Conservation (phyloP, 1,140 invertebrate species). For the Heliothis virescens region DNA sequence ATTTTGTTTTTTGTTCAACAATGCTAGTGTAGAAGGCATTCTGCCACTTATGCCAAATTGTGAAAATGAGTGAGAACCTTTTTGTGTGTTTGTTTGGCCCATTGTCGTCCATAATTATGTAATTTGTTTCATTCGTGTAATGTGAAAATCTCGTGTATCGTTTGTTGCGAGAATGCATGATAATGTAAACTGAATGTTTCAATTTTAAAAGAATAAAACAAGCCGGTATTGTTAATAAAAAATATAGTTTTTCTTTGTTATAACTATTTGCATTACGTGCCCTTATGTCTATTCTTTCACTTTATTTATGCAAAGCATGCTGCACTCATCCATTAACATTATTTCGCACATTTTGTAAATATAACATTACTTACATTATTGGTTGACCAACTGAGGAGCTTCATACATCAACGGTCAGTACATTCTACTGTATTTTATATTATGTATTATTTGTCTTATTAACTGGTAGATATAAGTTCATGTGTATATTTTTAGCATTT, state of each 20-base stretch:
- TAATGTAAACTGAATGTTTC: constrained; percentile 21
- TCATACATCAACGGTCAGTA: constrained; percentile 46
- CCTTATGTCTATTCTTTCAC: constrained; percentile 11
- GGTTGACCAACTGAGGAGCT: constrained; percentile 46
- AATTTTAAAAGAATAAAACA: constrained; percentile 22
- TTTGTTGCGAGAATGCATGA: constrained; percentile 4
- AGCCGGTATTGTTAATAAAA: constrained; percentile 27
- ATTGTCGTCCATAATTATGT: neutral
- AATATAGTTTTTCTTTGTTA: constrained; percentile 23
- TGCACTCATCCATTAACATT: constrained; percentile 31
- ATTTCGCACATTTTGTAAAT: constrained; percentile 38
- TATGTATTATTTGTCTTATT: constrained; percentile 53
- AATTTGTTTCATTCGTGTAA: neutral
- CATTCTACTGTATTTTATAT: constrained; percentile 53
- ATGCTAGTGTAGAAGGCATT: constrained; percentile 42
- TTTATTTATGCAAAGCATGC: constrained; percentile 33
- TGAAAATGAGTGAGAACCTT: constrained; percentile 32
- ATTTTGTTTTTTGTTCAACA: neutral
- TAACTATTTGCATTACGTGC: neutral
- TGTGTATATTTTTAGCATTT: constrained; percentile 66
- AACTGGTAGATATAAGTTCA: constrained; percentile 50
- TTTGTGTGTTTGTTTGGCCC: constrained; percentile 31
- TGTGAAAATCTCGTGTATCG: neutral
- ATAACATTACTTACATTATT: constrained; percentile 24
- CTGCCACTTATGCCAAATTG: constrained; percentile 39